Conservation (phyloP, 2,797 vertebrate genomes). For the Micropoecilia bifurca region DNA sequence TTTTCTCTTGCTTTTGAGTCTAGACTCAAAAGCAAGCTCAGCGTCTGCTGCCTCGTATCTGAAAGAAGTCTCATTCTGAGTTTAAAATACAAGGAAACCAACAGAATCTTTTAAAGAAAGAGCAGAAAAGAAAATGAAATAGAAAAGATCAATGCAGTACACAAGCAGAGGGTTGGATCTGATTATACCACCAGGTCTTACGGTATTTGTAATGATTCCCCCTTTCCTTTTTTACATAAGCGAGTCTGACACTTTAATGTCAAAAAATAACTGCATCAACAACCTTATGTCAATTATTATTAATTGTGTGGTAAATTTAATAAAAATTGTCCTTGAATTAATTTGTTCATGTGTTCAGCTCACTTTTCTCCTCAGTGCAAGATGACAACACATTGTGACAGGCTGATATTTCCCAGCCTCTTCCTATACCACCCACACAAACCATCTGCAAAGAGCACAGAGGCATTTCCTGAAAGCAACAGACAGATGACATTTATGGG, state of each 20-base stretch:
- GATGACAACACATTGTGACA: slow-evolving; percentile 60
- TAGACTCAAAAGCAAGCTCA: neutral
- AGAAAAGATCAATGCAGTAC: slow-evolving; percentile 13
- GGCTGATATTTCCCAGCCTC: slow-evolving; percentile 65
- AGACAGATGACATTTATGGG: slow-evolving; percentile 80
- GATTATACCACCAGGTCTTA: neutral
- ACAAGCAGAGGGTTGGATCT: slow-evolving; percentile 5
- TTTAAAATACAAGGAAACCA: neutral
- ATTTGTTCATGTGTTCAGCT: slow-evolving; percentile 36
- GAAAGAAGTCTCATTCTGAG: neutral
- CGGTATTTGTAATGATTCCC: neutral
- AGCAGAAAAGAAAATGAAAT: slow-evolving; percentile 6
- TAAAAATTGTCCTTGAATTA: slow-evolving; percentile 25
- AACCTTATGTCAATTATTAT: slow-evolving; percentile 14
- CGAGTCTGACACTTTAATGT: neutral
- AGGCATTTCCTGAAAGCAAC: slow-evolving; percentile 53
- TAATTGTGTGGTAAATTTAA: slow-evolving; percentile 11
- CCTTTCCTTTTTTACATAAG: neutral
- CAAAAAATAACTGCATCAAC: neutral
- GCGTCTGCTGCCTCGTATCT: neutral
- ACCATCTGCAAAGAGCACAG: slow-evolving; percentile 59
- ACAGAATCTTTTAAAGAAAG: neutral
- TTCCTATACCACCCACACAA: slow-evolving; percentile 53
- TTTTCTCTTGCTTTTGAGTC: neutral
- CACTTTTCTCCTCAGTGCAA: slow-evolving; percentile 30